A percentile compares a stretch with the other conserved stretches of the same genome.
Conservation (phyloP, 2,797 vertebrate species). For the Thalassophryne amazonica region DNA sequence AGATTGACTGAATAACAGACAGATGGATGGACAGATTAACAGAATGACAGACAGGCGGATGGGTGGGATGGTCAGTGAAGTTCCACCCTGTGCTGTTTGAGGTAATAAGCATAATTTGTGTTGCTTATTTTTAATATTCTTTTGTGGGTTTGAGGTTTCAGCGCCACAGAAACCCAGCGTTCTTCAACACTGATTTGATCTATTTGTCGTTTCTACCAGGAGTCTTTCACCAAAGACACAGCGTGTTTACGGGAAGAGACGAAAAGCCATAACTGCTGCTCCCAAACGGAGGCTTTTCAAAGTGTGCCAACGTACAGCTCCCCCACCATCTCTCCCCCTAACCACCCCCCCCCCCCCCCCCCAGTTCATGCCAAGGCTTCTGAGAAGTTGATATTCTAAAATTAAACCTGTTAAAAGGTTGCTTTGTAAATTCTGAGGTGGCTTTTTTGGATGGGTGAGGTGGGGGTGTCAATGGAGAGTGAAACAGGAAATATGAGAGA, state of each 20-base stretch:
- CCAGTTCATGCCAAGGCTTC: slow-evolving; percentile 29
- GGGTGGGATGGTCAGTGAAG: no score
- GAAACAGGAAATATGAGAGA: no score
- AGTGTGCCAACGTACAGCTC: slow-evolving; percentile 62
- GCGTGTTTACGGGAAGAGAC: slow-evolving; percentile 73
- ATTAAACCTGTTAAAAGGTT: slow-evolving; percentile 80
- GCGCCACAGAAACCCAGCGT: slow-evolving; percentile 28
- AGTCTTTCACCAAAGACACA: slow-evolving; percentile 78
- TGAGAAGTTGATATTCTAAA: slow-evolving; percentile 72
- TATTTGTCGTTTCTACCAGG: slow-evolving; percentile 67
- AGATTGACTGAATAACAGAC: no score
- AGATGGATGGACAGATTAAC: no score
- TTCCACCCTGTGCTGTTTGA: no score
- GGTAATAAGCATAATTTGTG: no score
- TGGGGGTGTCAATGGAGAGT: no score
- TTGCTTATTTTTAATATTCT: slow-evolving; percentile 5
- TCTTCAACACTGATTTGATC: slow-evolving; percentile 66
- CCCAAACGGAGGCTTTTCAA: slow-evolving; percentile 63
- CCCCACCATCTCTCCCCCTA: slow-evolving; percentile 4
- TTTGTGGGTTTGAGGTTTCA: slow-evolving; percentile 48
- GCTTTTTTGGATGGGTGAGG: slow-evolving; percentile 30
- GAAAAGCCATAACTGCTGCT: slow-evolving; percentile 57
- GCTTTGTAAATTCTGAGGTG: slow-evolving; percentile 72
- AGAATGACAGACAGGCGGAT: no score
- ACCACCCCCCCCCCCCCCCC: background rate